phyloP scores from a whole-genome alignment of 2,113 vertebrate species.

The Psilopsiagon aurifrons region DNA sequence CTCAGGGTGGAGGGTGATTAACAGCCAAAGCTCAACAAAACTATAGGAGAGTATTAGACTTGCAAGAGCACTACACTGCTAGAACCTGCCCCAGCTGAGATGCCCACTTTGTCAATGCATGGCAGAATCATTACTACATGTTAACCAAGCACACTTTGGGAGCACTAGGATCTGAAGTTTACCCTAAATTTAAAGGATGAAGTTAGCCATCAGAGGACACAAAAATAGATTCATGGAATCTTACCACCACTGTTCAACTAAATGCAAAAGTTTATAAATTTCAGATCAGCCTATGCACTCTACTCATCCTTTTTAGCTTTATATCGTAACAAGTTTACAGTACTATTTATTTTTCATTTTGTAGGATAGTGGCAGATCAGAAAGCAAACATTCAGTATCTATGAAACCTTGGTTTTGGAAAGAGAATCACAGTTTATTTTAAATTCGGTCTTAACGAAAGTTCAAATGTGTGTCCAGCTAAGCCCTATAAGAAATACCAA shows the following conservation, averaged over 20 bases:
- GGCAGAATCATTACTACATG: not conserved
- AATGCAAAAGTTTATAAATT: not conserved
- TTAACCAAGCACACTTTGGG: not conserved
- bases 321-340: not conserved
- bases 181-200: not conserved
- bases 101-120: not conserved
- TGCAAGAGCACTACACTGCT: not conserved
- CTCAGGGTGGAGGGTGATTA: not conserved
- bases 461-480: not conserved
- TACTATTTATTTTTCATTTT: not conserved
- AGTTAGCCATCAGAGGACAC: not conserved
- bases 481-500: not conserved
- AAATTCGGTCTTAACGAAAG: not conserved
- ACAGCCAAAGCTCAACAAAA: not conserved
- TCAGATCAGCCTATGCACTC: not conserved
- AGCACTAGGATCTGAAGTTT: not conserved
- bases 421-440: not conserved
- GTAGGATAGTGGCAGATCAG: not conserved
- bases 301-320: not conserved
- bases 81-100: not conserved
- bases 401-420: not conserved
- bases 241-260: not conserved
- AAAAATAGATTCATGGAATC: not conserved
- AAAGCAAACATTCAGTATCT: not conserved
- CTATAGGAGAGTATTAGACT: fast-evolving